Conservation (phyloP, 2,113 vertebrate species). For the Tachycineta bicolor region DNA sequence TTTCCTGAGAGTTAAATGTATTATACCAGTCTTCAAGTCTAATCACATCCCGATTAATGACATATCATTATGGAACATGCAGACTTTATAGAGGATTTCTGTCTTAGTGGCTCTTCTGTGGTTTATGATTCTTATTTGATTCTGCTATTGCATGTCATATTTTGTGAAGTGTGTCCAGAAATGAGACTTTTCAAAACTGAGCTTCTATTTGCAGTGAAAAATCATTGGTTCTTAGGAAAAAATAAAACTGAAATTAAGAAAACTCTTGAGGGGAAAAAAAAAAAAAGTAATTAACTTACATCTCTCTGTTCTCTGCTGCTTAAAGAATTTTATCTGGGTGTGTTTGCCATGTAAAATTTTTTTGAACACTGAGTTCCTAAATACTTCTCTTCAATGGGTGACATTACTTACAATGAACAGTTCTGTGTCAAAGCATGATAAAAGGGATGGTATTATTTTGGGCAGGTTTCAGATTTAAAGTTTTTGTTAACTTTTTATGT, state of each 20-base stretch:
- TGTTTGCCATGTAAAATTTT: not conserved
- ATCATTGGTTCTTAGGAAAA: not conserved
- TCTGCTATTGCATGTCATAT: not conserved
- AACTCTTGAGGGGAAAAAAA: not conserved
- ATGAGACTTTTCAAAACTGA: not conserved
- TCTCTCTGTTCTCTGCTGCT: not conserved
- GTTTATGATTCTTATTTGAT: not conserved
- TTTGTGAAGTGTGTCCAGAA: not conserved
- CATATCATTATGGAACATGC: not conserved
- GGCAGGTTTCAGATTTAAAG: not conserved
- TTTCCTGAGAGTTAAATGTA: not conserved
- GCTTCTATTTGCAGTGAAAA: not conserved
- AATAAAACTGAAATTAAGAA: not conserved
- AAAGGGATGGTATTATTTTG: not conserved
- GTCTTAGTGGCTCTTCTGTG: not conserved
- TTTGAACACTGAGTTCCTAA: not conserved
- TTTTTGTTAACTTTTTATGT: not conserved
- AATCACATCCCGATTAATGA: not conserved
- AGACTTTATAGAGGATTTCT: not conserved
- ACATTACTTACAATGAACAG: not conserved
- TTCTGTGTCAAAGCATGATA: not conserved
- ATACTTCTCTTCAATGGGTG: not conserved
- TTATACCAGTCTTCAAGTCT: not conserved
- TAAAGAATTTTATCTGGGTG: not conserved
- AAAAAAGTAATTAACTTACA: not conserved